Base-by-base conservation (phyloP, 2,113 vertebrate species). In the Erinaceus europaeus region DNA sequence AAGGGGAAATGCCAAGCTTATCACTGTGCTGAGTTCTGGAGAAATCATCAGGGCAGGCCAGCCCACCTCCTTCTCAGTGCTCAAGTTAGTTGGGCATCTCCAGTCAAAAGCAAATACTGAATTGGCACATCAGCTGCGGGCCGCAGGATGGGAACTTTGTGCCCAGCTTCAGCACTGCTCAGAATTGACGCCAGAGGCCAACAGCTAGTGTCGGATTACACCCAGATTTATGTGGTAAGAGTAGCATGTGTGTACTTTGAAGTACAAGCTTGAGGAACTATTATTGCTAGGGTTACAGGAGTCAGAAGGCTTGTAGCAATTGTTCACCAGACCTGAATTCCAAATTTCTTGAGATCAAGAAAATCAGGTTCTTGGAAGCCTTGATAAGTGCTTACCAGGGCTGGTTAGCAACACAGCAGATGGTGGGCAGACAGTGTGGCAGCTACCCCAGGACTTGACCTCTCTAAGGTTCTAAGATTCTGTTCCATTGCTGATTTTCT, bases 201-300 rank as follows among this genome's bases (percentile, higher is more conserved):
- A 97, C 86, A 96, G 94, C 76, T 10, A 69, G 97, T 97, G 9
- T 97, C 98, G 1, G 97, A 97, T 96, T 98, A 97, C 96, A 95
- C 96, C 50, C 95, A 97, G 95, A 97, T 95, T 89, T 97, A 98
- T 74, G 96, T 94, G 97, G 98, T 98, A 98, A 98, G 97, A 67
- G 21, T 53, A 8, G 91, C 17, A 72, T 34, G 23, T 4, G 29
- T 4, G 29, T 40, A 59, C 90, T 94, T 90, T 92, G 88, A 91
- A 90, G 93, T 82, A 27, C 67, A 48, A 67, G 76, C 59, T 59
- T 9, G 4, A 75, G 38, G n/a, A 86, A 57, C 36, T 75, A 44
- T 27, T 75, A 44, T 27, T 73, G 74, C 21, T 34, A 48, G 50
- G 73, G 62, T 91, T 80, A 50, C 5, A 2, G 71, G 77, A 74